Evolutionary conservation across 2,888 invertebrate species (phyloP).

Genomic region (Meliscaeva auricollis): DNA sequence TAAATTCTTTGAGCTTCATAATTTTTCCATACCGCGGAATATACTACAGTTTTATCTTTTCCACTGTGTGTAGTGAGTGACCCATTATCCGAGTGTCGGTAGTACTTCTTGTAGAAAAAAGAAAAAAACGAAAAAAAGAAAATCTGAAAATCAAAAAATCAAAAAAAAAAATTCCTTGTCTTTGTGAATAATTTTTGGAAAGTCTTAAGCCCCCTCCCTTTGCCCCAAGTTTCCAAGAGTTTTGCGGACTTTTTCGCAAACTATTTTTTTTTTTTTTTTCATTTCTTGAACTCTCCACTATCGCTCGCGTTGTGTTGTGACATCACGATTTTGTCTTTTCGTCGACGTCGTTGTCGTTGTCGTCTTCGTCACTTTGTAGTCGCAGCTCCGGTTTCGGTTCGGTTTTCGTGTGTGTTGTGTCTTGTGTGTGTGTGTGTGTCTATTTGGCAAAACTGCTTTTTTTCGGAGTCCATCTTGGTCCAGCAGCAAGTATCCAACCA

Average conservation of each 20-base stretch:
- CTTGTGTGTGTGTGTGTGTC: constrained; percentile 20
- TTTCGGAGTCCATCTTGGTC: constrained; percentile 31
- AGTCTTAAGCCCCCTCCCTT: not conserved
- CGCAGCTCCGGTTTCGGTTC: constrained; percentile 26
- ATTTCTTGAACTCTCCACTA: constrained; percentile 12
- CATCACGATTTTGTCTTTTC: constrained; percentile 27
- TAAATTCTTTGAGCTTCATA: constrained; percentile 42
- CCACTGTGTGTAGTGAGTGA: constrained; percentile 13
- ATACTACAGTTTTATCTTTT: constrained; percentile 62
- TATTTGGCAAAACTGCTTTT: constrained; percentile 42
- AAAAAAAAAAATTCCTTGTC: not conserved
- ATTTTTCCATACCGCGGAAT: constrained; percentile 58
- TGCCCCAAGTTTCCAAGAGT: not conserved
- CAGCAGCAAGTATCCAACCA: constrained; percentile 20
- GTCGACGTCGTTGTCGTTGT: constrained; percentile 11
- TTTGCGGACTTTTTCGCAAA: constrained; percentile 20
- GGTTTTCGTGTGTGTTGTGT: constrained; percentile 13
- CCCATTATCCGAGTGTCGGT: constrained; percentile 29
- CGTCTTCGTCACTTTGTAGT: not conserved
- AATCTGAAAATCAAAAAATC: constrained; percentile 1
- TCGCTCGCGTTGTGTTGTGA: constrained; percentile 23
- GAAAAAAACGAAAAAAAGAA: not conserved
- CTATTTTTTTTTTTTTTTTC: not conserved
- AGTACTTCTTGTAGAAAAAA: constrained; percentile 15
- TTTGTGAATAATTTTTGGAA: constrained; percentile 25